phyloP scores from a whole-genome alignment of 2,797 vertebrate species.

The Zalophus californianus region DNA sequence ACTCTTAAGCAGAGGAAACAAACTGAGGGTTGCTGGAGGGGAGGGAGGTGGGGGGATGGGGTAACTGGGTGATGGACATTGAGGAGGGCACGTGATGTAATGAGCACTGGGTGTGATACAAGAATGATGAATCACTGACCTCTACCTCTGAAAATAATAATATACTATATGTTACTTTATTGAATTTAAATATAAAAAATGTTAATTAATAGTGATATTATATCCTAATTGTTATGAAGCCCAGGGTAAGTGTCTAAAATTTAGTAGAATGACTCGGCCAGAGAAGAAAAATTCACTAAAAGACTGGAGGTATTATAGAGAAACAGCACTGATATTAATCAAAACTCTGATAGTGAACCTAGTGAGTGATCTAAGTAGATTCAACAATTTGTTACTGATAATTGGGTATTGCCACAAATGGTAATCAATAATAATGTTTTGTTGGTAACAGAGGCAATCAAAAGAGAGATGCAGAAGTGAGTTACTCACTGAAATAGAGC shows the following conservation, averaged over 20 bases:
- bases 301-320: constrained; percentile 38
- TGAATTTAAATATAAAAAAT: not conserved
- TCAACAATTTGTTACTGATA: constrained; percentile 23
- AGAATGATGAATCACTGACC: not conserved
- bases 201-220: constrained; percentile 45
- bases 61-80: no score
- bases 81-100: no score
- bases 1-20: no score
- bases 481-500: not conserved
- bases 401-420: constrained; percentile 40
- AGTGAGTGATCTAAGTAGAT: constrained; percentile 26
- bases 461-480: constrained; percentile 18
- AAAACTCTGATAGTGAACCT: constrained; percentile 57
- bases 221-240: constrained; percentile 13
- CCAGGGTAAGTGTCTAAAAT: constrained; percentile 53
- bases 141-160: not conserved
- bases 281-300: constrained; percentile 55
- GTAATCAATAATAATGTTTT: constrained; percentile 34
- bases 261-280: constrained; percentile 49
- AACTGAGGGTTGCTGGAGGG: no score
- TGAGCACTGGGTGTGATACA: not conserved
- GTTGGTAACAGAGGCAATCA: constrained; percentile 47
- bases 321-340: not conserved
- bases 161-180: not conserved
- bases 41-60: no score